Percentiles rank a stretch among this genome's conserved stretches.
Evolutionary conservation across 2,888 invertebrate genomes (phyloP).

Genomic region (Pristionchus exspectatus): DNA sequence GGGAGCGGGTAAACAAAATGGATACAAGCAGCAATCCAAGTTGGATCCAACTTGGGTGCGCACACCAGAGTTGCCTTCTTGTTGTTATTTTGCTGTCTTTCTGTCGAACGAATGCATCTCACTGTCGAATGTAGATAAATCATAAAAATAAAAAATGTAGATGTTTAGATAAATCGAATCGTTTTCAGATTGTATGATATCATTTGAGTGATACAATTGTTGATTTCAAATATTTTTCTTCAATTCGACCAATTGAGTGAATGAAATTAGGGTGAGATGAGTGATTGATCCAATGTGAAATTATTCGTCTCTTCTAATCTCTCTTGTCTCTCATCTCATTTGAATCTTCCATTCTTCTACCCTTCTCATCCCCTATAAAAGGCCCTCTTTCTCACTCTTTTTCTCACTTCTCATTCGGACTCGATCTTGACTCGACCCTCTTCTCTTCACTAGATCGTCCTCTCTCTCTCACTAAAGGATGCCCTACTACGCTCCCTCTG

Average conservation of each 20-base stretch:
- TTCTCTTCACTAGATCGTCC: slow-evolving; percentile 12
- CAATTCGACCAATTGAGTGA: not conserved
- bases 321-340: slow-evolving; percentile 8
- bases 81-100: slow-evolving; percentile 23
- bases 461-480: slow-evolving; percentile 13
- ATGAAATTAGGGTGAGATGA: slow-evolving; percentile 1
- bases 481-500: slow-evolving; percentile 43
- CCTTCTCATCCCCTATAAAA: slow-evolving; percentile 5
- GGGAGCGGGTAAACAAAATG: no score
- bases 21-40: no score
- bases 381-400: not conserved
- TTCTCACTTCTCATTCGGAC: slow-evolving; percentile 28
- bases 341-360: not conserved
- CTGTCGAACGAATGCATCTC: not conserved
- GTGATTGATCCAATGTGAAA: slow-evolving; percentile 14
- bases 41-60: no score
- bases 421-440: slow-evolving; percentile 35
- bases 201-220: not conserved
- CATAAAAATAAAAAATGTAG: not conserved
- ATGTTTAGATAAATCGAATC: not conserved
- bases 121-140: no score
- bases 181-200: not conserved
- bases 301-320: not conserved
- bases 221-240: not conserved
- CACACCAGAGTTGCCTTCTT: no score